Evolutionary conservation across 2,888 invertebrate species (phyloP).

Genomic region (Drosophila trichaetosa): DNA sequence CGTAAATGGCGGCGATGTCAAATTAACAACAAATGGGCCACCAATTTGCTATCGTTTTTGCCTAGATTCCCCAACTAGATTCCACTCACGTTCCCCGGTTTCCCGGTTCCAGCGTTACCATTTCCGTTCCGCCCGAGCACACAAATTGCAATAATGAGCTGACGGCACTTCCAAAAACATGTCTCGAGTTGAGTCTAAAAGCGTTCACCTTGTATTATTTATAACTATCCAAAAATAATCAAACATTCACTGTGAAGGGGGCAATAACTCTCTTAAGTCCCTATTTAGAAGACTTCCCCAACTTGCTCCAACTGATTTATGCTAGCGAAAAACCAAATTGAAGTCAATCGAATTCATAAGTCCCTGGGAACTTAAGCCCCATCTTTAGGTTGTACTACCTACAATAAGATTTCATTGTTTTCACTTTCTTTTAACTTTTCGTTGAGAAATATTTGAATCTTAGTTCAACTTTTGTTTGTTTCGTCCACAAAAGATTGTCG

Average conservation of each 20-base stretch:
- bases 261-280: too few species aligned
- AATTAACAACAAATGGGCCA: constrained; percentile 53
- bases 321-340: background rate
- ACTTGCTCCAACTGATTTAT: background rate
- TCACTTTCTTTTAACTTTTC: background rate
- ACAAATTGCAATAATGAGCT: constrained; percentile 41
- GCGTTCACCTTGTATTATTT: background rate
- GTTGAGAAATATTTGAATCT: background rate
- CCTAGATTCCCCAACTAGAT: constrained; percentile 1
- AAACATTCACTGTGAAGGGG: background rate
- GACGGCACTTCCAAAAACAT: background rate
- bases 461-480: background rate
- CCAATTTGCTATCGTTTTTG: constrained; percentile 16
- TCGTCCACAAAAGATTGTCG: background rate
- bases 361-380: background rate
- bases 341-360: background rate
- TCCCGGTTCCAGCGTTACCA: constrained; percentile 1
- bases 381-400: background rate
- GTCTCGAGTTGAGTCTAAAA: background rate
- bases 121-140: constrained; percentile 50
- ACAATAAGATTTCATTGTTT: background rate
- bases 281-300: too few species aligned
- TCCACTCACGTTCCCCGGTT: background rate
- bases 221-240: background rate
- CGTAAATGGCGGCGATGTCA: constrained; percentile 46